Evolutionary conservation across 2,797 vertebrate genomes (phyloP).

Genomic region (Liasis olivaceus): DNA sequence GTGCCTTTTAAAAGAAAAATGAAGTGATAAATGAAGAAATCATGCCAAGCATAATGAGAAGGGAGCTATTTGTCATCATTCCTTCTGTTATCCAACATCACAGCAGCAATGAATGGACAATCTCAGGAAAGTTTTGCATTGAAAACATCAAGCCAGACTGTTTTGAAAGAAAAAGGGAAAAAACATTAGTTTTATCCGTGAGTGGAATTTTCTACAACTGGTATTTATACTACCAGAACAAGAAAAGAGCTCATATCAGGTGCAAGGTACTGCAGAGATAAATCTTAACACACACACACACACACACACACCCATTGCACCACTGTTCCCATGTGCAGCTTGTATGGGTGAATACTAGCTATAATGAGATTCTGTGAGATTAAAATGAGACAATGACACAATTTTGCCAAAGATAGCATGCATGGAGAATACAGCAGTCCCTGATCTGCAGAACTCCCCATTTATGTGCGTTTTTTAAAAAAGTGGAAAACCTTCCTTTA

Average conservation of each 20-base stretch:
- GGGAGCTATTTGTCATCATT: neutral
- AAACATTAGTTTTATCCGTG: neutral
- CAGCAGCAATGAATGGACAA: neutral
- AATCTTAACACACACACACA: neutral
- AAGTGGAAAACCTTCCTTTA: neutral
- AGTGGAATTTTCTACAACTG: conserved; percentile 8
- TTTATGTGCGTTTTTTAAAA: neutral
- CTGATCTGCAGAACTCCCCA: neutral
- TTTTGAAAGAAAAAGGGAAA: neutral
- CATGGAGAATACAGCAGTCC: neutral
- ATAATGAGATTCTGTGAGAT: neutral
- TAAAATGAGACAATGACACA: neutral
- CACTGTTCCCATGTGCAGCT: neutral
- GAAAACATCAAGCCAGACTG: neutral
- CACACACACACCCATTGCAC: neutral
- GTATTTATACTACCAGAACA: neutral
- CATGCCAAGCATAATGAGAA: neutral
- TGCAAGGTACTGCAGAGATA: neutral
- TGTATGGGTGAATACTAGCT: neutral
- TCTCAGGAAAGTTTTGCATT: neutral
- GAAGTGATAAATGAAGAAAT: neutral
- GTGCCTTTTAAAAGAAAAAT: neutral
- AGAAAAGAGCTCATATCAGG: neutral
- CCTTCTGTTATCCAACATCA: neutral
- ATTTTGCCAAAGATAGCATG: neutral